Evolutionary conservation across 1,140 invertebrate species (phyloP), one percentile per base, ranked within the genome.

Genomic region (Zaprionus kolodkinae): DNA sequence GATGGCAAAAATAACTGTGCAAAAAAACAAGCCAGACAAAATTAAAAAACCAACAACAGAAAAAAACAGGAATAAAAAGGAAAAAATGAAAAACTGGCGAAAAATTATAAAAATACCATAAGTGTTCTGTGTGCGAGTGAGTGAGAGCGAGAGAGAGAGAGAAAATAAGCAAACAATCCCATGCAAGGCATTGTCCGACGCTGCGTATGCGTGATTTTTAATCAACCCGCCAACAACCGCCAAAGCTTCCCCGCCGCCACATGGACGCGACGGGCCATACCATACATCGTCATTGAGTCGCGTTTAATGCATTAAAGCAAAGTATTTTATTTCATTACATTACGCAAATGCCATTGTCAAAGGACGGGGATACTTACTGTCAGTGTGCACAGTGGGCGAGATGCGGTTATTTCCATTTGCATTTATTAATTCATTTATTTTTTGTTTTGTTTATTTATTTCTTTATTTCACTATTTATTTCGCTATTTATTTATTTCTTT

Each of bases 201-300:
- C 70, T 70, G 78, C 78, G 78, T 80, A 80, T 80, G 76, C 76
- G 76, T 81, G 78, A 79, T 79, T 81, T 80, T 79, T 79, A 79
- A 81, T 79, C 78, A 81, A 79, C 78, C 67, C 74, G 52, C 63
- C 57, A 25, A 48, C 27, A 35, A 45, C 35, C 38, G 60, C 45
- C 52, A 67, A 30, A 52, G 30, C 54, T 25, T 15, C 15, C 38
- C 65, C 36, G 45, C 27, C 33, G 33, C 15, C 36, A n/a, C 12
- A 13, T 2, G 21, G 21, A 21, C 21, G 21, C 21, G 21, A 21
- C 27, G 27, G 6, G 27, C 3, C 27, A 30, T 30, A 30, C 27
- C 70, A 59, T 17, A 59, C 25, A 25, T 45, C 55, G 50, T 50
- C 65, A 62, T 38, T 33, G 56, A 61, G 72, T 65, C 61, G 72